Conservation (phyloP, 2,888 invertebrate genomes). For the Agonopterix subpropinquella region DNA sequence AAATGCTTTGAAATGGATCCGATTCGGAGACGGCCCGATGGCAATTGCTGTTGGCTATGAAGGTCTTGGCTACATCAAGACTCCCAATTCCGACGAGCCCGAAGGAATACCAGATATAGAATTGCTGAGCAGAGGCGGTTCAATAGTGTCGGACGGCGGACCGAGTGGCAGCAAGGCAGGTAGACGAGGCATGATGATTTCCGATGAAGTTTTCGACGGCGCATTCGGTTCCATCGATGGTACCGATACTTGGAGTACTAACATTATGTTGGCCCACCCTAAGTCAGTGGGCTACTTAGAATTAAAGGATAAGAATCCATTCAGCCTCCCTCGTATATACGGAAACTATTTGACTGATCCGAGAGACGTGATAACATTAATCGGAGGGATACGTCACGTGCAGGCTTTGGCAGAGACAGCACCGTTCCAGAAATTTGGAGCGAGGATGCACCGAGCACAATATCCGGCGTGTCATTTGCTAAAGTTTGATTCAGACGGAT, state of each 20-base stretch:
- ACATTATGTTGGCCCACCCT: conserved; percentile 80
- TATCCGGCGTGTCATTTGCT: conserved; percentile 76
- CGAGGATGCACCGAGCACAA: conserved; percentile 65
- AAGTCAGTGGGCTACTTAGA: conserved; percentile 81
- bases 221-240: conserved; percentile 57
- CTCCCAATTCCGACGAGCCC: conserved; percentile 65
- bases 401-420: conserved; percentile 60
- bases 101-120: conserved; percentile 82
- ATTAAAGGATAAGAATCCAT: conserved; percentile 78
- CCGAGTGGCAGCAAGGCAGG: conserved; percentile 46
- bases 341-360: conserved; percentile 81
- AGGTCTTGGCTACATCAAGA: conserved; percentile 78
- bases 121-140: conserved; percentile 77
- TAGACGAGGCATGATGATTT: conserved; percentile 58
- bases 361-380: conserved; percentile 76
- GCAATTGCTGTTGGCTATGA: conserved; percentile 77
- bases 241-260: conserved; percentile 71
- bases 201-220: conserved; percentile 51
- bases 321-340: conserved; percentile 78
- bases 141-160: conserved; percentile 52
- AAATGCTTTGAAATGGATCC: conserved; percentile 34
- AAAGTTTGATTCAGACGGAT: conserved; percentile 72
- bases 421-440: conserved; percentile 70
- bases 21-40: conserved; percentile 56
- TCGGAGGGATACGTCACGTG: conserved; percentile 74